These are phyloP conservation scores for Acrobasis suavella DNA, from an alignment of 2,888 invertebrate genomes.

Conservation along the genomic window DNA sequence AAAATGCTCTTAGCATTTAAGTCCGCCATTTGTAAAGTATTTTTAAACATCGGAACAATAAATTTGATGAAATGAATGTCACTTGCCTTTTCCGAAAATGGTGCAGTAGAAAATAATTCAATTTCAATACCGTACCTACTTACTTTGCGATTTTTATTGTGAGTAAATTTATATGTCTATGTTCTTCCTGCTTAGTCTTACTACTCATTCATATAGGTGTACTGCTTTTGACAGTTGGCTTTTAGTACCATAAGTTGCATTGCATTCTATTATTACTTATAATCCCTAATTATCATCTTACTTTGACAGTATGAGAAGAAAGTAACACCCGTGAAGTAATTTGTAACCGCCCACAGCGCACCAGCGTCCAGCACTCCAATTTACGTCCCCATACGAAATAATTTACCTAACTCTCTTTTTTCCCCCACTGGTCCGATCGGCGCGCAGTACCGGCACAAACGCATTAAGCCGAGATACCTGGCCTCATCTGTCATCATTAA, in stretches of 20 bases:
- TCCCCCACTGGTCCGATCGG: conserved; percentile 49
- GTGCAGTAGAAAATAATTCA: too few species aligned
- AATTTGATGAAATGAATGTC: too few species aligned
- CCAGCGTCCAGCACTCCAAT: conserved; percentile 27
- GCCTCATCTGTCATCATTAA: conserved; percentile 81
- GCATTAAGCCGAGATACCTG: conserved; percentile 66
- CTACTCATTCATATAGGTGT: too few species aligned
- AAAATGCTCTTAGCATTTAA: too few species aligned
- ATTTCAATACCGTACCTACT: too few species aligned
- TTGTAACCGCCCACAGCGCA: conserved; percentile 23
- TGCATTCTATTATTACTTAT: not conserved
- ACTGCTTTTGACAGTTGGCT: not conserved
- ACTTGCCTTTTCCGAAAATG: too few species aligned
- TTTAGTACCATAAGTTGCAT: too few species aligned
- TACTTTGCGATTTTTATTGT: too few species aligned
- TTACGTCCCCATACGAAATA: conserved; percentile 50
- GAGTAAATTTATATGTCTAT: too few species aligned
- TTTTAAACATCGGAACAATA: too few species aligned
- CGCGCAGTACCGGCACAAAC: conserved; percentile 55
- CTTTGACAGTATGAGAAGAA: conserved; percentile 12
- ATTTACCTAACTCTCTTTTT: conserved; percentile 55
- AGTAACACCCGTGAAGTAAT: conserved; percentile 16
- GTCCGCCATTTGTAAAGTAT: too few species aligned
- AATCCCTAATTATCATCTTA: conserved; percentile 18
- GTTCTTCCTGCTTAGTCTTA: too few species aligned